Evolutionary conservation across 2,888 invertebrate species (phyloP), one percentile per base, ranked within the genome.

Genomic region (Sarcophaga subvicina): DNA sequence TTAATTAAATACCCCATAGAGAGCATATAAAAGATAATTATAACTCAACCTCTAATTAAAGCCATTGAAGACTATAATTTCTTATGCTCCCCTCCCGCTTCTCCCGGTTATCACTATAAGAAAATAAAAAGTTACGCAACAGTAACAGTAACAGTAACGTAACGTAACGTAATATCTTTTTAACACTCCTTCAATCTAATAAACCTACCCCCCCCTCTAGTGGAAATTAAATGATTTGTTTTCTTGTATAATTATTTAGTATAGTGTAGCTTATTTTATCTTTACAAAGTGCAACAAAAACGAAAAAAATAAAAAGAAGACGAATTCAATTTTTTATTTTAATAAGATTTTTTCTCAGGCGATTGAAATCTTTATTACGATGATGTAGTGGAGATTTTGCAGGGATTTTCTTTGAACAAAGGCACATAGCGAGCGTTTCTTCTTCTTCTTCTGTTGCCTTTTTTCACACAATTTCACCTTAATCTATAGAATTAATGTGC

Each of bases 391-490:
- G 54, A 63, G 79, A 83, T 80, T 79, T 77, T 80, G 64, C 69
- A 64, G 64, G 54, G 54, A 70, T 70, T 69, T 70, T 67, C 4
- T 8, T 49, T 37, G 14, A 83, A 71, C 64, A 71, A 4, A 47
- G 59, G 5, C 14, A 67, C n/a, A 67, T 37, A 27, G 3, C 59
- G 64, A 80, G 70, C 73, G 64, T 71, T 45, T 60, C 6, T 37
- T 37, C 37, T 12, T 25, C 5, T 17, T 22, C 4, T 66, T 72
- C 72, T 47, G 63, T 78, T 82, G 69, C 59, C 66, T 64, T 79
- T 76, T 76, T 88, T 88, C 87, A 85, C 87, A 88, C 87, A 82
- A 70, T 80, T 78, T 80, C 80, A 83, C 64, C 83, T 80, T 78
- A 83, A 80, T 84, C 80, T 80, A 22, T 81, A 37, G 37, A 84